A percentile compares a stretch with the other conserved stretches of the same genome.
Evolutionary conservation across 2,888 invertebrate species (phyloP).

Genomic region (Rambutsinella grinnellia): DNA sequence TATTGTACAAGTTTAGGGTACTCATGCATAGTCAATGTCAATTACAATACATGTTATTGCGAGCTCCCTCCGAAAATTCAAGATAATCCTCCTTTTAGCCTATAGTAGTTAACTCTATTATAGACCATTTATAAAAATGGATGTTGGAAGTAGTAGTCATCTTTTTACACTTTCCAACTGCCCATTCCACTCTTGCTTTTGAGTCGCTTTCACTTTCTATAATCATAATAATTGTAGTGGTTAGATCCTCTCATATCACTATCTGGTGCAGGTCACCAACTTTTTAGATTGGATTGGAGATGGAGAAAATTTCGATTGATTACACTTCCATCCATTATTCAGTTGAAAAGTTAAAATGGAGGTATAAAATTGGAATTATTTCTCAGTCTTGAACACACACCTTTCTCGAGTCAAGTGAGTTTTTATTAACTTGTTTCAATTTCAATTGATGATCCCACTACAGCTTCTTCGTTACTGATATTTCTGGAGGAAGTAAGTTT

Average conservation of each 20-base stretch:
- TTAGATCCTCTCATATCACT: not conserved
- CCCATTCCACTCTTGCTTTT: not conserved
- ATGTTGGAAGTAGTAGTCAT: not conserved
- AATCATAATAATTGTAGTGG: slow-evolving; percentile 1
- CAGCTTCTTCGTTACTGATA: not conserved
- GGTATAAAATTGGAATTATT: slow-evolving; percentile 7
- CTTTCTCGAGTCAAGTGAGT: not conserved
- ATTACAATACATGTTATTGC: slow-evolving; percentile 15
- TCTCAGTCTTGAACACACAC: slow-evolving; percentile 9
- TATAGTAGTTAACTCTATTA: not conserved
- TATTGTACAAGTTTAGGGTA: not conserved
- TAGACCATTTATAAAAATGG: not conserved
- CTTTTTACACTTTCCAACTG: not conserved
- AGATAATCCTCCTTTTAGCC: not conserved
- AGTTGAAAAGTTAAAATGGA: not conserved
- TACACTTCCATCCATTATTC: slow-evolving; percentile 1
- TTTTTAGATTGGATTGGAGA: not conserved
- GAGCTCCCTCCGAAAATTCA: not conserved
- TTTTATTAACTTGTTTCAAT: slow-evolving; percentile 26
- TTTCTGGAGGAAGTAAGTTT: not conserved
- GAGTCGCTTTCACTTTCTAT: not conserved
- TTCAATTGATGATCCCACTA: not conserved
- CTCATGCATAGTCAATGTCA: slow-evolving; percentile 38
- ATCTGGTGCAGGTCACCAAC: not conserved
- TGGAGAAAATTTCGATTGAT: not conserved